Evolutionary conservation across 2,113 vertebrate species (phyloP), one percentile per base, ranked within the genome.

Genomic region (Boulengeromyrus knoepffleri): DNA sequence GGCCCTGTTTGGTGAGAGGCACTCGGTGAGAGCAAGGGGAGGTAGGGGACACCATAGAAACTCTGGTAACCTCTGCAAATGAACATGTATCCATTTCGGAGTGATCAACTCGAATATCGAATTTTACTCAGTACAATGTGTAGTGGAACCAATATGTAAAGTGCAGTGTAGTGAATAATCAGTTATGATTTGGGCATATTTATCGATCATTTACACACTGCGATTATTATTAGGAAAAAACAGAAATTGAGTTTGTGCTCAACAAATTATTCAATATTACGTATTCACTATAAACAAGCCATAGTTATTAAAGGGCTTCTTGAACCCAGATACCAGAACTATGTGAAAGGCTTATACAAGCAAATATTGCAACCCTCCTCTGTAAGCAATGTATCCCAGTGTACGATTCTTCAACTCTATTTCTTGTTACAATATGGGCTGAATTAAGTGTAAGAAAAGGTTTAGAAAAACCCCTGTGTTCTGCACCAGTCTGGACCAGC

Each of bases 1-100:
- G 99, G 90, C 98, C 99, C 99, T 99, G 92, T 89, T 89, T 89
- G 88, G 77, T 90, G 39, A 89, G 10, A 85, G 8, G 83, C 1
- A 47, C 42, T 39, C 39, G 39, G 13, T 46, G 36, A 47, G 9
- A 15, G 36, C 36, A 13, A 70, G n/a, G 9, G 36, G 17, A 17
- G 36, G 74, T 5, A 15, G 74, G 74, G 66, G 66, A 31, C 27
- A 70, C 66, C 66, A 15, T 5, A 9, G 9, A 74, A 74, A 74
- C 27, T n/a, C 56, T 24, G 56, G 56, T 21, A 58, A 58, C 56
- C 19, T 24, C 21, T 17, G 21, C 56, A 24, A 7, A 2, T 24
- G 19, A 9, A 24, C 56, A 24, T 2, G 56, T 24, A 24, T 58
- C 56, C 56, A 62, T 62, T n/a, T 62, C 2, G 24, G 56, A 62